Conservation (phyloP, 2,888 invertebrate genomes). For the Mesorhabditis sp. region DNA sequence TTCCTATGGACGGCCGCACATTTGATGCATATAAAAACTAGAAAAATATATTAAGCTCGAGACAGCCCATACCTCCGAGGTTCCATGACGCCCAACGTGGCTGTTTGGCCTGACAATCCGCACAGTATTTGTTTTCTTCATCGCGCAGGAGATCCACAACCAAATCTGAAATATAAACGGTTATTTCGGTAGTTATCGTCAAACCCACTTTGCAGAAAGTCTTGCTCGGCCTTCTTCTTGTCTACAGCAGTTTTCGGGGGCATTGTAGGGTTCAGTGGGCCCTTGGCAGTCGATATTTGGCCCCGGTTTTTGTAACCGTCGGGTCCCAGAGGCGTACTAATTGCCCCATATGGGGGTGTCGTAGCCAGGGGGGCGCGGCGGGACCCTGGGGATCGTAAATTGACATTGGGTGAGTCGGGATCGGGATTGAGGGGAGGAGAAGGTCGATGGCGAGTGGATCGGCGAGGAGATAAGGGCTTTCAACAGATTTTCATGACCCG, state of each 20-base stretch:
- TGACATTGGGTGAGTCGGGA: no score
- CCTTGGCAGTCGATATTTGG: no score
- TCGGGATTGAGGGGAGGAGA: no score
- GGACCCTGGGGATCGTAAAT: no score
- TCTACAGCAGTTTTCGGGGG: slow-evolving; percentile 17
- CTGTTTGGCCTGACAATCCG: slow-evolving; percentile 99
- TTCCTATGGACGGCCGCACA: slow-evolving; percentile 98
- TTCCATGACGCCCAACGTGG: slow-evolving; percentile 99
- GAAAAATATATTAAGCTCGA: background rate
- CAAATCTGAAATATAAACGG: slow-evolving; percentile 13
- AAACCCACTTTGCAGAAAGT: slow-evolving; percentile 16
- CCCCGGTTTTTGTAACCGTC: no score
- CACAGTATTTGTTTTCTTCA: slow-evolving; percentile 99
- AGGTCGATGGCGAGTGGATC: no score
- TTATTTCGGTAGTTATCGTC: background rate
- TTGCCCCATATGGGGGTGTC: no score
- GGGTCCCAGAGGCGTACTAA: no score
- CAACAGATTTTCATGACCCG: no score
- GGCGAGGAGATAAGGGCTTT: no score
- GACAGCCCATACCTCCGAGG: slow-evolving; percentile 69
- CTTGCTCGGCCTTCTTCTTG: slow-evolving; percentile 20
- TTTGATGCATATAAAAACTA: slow-evolving; percentile 92
- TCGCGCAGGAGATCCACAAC: slow-evolving; percentile 71
- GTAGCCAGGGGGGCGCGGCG: no score
- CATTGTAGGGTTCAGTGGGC: slow-evolving; percentile 4